Evolutionary conservation across 2,113 vertebrate species (phyloP).

Genomic region (Hyaena hyaena): DNA sequence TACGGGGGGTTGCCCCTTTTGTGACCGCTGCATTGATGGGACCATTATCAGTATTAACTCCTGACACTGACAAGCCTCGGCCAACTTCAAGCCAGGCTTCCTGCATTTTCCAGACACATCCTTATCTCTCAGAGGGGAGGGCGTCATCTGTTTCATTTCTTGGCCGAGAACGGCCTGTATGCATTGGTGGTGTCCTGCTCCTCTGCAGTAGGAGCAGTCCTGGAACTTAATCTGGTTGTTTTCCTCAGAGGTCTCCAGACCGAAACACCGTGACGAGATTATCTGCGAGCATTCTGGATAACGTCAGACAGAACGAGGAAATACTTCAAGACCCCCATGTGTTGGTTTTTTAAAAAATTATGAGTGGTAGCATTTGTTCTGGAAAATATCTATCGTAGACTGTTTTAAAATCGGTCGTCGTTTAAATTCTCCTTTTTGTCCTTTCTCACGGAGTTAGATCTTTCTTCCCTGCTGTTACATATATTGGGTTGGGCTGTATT

Average conservation of each 20-base stretch:
- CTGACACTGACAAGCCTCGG: background rate
- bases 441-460: constrained; percentile 47
- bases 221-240: background rate
- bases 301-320: constrained; percentile 28
- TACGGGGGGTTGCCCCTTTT: background rate
- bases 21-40: accelerated
- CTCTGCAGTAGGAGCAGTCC: constrained; percentile 2
- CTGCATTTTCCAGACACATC: background rate
- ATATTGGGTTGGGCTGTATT: background rate
- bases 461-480: background rate
- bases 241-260: constrained; percentile 15
- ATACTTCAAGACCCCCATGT: background rate
- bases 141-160: constrained; percentile 12
- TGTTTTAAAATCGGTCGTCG: background rate
- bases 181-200: constrained; percentile 16
- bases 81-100: background rate
- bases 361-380: background rate
- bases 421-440: background rate
- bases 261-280: background rate
- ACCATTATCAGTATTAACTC: background rate
- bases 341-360: background rate
- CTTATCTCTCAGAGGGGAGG: background rate
- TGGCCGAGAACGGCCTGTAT: constrained; percentile 6
- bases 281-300: constrained; percentile 27
- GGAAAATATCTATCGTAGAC: background rate